Evolutionary conservation across 2,797 vertebrate genomes (phyloP).

Genomic region (Urosaurus nigricauda): DNA sequence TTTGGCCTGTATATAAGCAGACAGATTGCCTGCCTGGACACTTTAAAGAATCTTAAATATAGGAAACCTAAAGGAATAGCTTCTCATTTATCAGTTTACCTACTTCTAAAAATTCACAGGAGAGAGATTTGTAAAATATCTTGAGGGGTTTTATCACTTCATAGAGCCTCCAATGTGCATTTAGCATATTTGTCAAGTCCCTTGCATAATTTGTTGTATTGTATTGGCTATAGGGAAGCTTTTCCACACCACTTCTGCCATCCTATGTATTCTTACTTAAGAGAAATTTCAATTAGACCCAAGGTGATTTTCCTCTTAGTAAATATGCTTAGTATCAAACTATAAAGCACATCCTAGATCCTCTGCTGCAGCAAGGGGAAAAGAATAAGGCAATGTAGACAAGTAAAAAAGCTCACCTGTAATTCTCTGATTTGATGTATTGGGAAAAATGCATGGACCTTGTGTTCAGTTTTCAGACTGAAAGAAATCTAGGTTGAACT

Average conservation of each 20-base stretch:
- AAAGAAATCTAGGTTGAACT: background rate
- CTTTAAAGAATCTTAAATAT: background rate
- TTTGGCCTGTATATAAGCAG: background rate
- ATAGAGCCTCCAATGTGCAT: background rate
- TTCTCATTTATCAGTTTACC: background rate
- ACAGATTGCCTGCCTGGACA: background rate
- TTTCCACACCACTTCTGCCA: background rate
- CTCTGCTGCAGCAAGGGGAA: background rate
- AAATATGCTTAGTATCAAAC: background rate
- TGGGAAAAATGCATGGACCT: background rate
- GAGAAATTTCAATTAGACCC: background rate
- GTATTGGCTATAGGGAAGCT: background rate
- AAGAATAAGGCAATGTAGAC: background rate
- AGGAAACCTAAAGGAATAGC: background rate
- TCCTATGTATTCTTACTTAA: background rate
- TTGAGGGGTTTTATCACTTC: background rate
- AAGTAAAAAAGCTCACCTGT: background rate
- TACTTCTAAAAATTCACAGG: background rate
- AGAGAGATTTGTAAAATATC: background rate
- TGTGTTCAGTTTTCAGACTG: background rate
- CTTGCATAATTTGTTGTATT: background rate
- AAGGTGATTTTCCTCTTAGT: too few relatives aligned
- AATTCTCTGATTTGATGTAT: background rate
- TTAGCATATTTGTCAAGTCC: background rate
- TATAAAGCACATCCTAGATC: background rate